Evolutionary conservation across 1,140 invertebrate genomes (phyloP).

Genomic region (Platorchestia sp.): DNA sequence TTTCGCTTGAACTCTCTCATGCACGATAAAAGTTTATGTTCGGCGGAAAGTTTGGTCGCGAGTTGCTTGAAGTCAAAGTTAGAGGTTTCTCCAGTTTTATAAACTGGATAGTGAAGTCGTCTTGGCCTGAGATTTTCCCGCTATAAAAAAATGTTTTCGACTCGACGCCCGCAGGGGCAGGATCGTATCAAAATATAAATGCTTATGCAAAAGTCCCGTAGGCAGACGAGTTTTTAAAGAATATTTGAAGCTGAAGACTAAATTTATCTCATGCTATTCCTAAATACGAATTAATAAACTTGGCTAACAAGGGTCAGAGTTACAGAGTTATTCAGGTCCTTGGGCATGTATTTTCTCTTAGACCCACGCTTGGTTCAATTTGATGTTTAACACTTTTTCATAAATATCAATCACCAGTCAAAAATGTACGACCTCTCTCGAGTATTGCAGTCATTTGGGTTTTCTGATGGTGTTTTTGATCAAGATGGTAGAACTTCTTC

Average conservation of each 20-base stretch:
- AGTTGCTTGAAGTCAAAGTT: background rate
- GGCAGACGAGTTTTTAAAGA: background rate
- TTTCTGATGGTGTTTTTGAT: too few species aligned
- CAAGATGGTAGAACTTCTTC: too few species aligned
- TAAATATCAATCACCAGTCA: too few species aligned
- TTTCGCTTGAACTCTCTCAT: constrained; percentile 3
- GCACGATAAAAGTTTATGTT: constrained; percentile 18
- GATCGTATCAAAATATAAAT: background rate
- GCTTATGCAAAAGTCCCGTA: background rate
- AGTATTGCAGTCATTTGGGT: too few species aligned
- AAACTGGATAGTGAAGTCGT: background rate
- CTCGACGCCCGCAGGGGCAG: background rate
- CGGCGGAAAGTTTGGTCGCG: background rate
- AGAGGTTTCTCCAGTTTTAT: background rate
- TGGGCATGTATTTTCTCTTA: too few species aligned
- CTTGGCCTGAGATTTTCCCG: too few species aligned
- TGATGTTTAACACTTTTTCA: too few species aligned
- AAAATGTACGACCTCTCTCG: too few species aligned
- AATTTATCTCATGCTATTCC: background rate
- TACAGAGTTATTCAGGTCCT: too few species aligned
- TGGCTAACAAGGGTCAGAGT: too few species aligned
- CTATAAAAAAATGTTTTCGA: background rate
- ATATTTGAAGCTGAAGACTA: background rate
- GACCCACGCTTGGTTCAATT: too few species aligned
- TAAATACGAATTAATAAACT: background rate